Conservation (phyloP, 2,113 vertebrate genomes). For the Orthochromis malagaraziensis region DNA sequence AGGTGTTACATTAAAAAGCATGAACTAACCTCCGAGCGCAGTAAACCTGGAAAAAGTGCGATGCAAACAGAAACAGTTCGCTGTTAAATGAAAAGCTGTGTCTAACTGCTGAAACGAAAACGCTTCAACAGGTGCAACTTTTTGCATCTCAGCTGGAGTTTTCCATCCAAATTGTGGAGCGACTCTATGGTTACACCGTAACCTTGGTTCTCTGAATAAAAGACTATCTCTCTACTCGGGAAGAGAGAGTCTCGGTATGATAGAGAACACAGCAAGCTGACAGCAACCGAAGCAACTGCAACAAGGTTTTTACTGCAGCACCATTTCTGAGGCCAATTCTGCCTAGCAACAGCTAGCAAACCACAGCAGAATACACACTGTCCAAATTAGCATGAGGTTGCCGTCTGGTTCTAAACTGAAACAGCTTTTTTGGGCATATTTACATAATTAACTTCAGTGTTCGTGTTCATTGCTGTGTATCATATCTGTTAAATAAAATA, state of each 20-base stretch:
- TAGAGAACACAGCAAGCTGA: neutral
- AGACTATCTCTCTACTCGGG: fast-evolving
- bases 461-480: fast-evolving
- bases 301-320: neutral
- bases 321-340: neutral
- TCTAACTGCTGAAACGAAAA: neutral
- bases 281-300: neutral
- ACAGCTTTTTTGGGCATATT: neutral
- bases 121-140: neutral
- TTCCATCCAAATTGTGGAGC: neutral
- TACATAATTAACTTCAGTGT: neutral
- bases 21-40: neutral
- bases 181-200: fast-evolving
- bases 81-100: neutral
- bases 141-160: neutral
- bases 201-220: neutral
- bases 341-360: neutral
- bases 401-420: fast-evolving
- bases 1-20: neutral
- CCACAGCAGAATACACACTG: neutral
- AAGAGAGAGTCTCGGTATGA: fast-evolving
- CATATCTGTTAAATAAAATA: neutral
- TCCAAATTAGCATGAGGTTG: fast-evolving
- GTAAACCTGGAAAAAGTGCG: neutral
- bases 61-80: neutral